A percentile compares a stretch with the other conserved stretches of the same genome.
phyloP scores from a whole-genome alignment of 2,797 vertebrate genomes.

The Masticophis lateralis region DNA sequence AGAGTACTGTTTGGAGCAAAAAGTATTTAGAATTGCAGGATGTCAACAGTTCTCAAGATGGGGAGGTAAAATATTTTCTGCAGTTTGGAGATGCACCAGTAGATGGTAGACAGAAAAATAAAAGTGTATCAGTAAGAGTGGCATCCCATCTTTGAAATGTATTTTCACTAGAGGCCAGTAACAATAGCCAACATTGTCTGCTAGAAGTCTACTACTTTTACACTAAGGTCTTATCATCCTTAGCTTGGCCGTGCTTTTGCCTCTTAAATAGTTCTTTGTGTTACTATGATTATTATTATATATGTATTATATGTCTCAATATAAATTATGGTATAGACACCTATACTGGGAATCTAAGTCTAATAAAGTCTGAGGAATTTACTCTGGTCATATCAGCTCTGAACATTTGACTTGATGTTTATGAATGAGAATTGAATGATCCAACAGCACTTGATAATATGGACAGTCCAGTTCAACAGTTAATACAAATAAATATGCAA shows the following conservation, averaged over 20 bases:
- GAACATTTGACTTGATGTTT: not conserved
- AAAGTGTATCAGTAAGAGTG: too few species aligned
- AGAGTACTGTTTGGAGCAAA: not conserved
- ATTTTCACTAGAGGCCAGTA: too few species aligned
- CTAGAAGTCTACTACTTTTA: too few species aligned
- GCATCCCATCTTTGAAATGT: too few species aligned
- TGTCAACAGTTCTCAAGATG: not conserved
- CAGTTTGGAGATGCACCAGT: fast-evolving
- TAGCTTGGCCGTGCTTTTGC: too few species aligned
- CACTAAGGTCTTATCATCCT: too few species aligned
- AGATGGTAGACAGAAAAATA: not conserved
- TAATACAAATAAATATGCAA: not conserved
- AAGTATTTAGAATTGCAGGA: conserved; percentile 10
- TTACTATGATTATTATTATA: too few species aligned
- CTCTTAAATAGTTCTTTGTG: too few species aligned
- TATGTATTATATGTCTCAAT: too few species aligned
- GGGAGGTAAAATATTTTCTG: not conserved
- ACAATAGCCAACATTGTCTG: too few species aligned
- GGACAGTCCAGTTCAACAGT: not conserved
- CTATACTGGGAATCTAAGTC: not conserved
- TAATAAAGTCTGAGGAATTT: not conserved
- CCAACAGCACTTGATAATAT: not conserved
- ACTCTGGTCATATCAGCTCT: not conserved
- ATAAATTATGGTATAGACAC: not conserved
- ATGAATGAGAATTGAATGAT: not conserved